These are phyloP conservation scores for Trogon surrucura DNA, from an alignment of 2,113 vertebrate genomes.

Conservation along the genomic window DNA sequence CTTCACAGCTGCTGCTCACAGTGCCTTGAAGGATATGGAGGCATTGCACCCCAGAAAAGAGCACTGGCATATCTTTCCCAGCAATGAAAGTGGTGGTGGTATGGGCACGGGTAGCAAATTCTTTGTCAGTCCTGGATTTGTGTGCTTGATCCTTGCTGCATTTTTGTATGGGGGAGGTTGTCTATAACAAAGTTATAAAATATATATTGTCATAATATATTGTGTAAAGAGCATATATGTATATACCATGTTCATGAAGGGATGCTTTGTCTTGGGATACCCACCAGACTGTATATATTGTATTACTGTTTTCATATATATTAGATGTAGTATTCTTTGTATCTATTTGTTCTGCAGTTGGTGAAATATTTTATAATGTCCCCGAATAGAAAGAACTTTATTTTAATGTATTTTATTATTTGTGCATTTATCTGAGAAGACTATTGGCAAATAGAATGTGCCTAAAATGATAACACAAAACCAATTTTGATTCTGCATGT, in stretches of 20 bases:
- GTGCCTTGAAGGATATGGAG: slow-evolving; percentile 88
- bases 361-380: slow-evolving; percentile 83
- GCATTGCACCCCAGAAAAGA: slow-evolving; percentile 86
- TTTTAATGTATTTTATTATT: slow-evolving; percentile 85
- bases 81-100: neutral
- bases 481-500: too few relatives aligned
- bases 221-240: slow-evolving; percentile 81
- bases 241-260: slow-evolving; percentile 85
- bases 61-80: slow-evolving; percentile 89
- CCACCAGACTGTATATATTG: slow-evolving; percentile 76
- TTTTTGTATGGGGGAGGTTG: slow-evolving; percentile 75
- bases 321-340: slow-evolving; percentile 80
- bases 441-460: too few relatives aligned
- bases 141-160: slow-evolving; percentile 55
- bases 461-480: too few relatives aligned
- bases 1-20: slow-evolving; percentile 89
- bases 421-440: slow-evolving; percentile 76
- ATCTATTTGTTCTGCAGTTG: slow-evolving; percentile 73
- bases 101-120: neutral
- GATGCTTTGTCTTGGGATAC: slow-evolving; percentile 69
- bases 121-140: slow-evolving; percentile 58
- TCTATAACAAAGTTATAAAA: slow-evolving; percentile 75
- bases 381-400: slow-evolving; percentile 94
- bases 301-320: slow-evolving; percentile 77
- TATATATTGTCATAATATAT: slow-evolving; percentile 86